Evolutionary conservation across 2,797 vertebrate species (phyloP), one percentile per base, ranked within the genome.

Genomic region (Sebastes itinus): DNA sequence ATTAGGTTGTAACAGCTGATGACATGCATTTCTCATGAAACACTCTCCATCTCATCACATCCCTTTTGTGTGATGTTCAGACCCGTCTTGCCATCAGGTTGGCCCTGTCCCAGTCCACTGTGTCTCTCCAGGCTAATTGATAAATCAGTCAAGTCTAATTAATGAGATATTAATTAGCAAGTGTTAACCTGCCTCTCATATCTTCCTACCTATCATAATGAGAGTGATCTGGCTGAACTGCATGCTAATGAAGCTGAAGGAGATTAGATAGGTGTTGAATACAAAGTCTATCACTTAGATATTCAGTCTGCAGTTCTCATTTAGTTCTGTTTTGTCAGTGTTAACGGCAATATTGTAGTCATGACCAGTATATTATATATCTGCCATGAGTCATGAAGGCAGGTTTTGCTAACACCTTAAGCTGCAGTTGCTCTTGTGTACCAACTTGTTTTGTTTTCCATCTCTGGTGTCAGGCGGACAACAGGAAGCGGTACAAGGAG

Each of bases 401-500:
- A 80, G 74, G 18, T 58, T 62, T 75, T 49, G 20, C n/a, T 75
- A 18, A 58, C 4, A 14, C 3, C 11, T 60, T 8, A 25, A 25
- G 27, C 63, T 72, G 23, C 64, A 9, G 22, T 23, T 12, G 59
- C 61, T 54, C 28, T 25, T 28, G 10, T 78, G 58, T 33, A 16
- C 11, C 10, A 54, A 27, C 23, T 33, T 59, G 23, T 64, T 38
- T 60, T 59, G 16, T 64, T 46, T 54, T 65, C 13, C 16, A 0
- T 87, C 22, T 78, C 30, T 77, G 61, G 23, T 25, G 16, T 74
- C 89, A 99, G 98, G 98, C 98, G 64, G 97, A 98, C 92, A 99
- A 99, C 90, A 96, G 98, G 85, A 98, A 99, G 87, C 96, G 97
- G 12, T 96, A 97, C 88, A 99, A 97, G 88, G 98, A 99, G 82